These are phyloP conservation scores for Tragulus kanchil DNA, from an alignment of 2,113 vertebrate genomes.

Conservation along the genomic window DNA sequence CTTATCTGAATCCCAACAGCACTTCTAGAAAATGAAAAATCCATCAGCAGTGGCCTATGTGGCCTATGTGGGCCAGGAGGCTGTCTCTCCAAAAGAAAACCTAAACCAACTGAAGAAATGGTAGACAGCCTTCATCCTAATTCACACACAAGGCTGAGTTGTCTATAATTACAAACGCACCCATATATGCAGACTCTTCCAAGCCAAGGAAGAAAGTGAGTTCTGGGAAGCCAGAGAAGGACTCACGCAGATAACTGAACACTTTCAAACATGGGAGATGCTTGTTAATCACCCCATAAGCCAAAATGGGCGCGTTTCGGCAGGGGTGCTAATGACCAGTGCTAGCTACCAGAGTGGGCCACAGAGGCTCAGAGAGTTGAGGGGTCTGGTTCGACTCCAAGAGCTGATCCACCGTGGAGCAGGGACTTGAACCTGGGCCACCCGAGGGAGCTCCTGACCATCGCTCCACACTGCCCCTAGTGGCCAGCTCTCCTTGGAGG, in stretches of 20 bases:
- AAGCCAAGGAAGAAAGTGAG: neutral
- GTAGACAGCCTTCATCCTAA: neutral
- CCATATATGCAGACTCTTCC: neutral
- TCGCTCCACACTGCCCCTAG: neutral
- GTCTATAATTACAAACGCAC: neutral
- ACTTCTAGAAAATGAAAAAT: neutral
- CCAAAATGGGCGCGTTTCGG: fast-evolving
- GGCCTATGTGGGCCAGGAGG: neutral
- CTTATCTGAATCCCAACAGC: neutral
- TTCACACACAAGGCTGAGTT: neutral
- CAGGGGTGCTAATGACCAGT: neutral
- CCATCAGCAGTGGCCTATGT: neutral
- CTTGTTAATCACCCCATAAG: neutral
- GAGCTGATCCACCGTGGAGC: neutral
- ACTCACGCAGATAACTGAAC: neutral
- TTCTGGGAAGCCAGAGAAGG: too few relatives aligned
- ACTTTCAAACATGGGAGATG: too few relatives aligned
- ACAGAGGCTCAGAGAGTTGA: neutral
- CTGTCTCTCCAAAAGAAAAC: too few relatives aligned
- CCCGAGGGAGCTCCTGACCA: neutral
- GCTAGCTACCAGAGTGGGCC: neutral
- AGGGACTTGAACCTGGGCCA: neutral
- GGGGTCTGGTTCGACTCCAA: neutral
- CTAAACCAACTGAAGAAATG: neutral
- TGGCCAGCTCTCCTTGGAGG: neutral